Evolutionary conservation across 2,888 invertebrate species (phyloP), one percentile per base, ranked within the genome.

Genomic region (Xylota segnis): DNA sequence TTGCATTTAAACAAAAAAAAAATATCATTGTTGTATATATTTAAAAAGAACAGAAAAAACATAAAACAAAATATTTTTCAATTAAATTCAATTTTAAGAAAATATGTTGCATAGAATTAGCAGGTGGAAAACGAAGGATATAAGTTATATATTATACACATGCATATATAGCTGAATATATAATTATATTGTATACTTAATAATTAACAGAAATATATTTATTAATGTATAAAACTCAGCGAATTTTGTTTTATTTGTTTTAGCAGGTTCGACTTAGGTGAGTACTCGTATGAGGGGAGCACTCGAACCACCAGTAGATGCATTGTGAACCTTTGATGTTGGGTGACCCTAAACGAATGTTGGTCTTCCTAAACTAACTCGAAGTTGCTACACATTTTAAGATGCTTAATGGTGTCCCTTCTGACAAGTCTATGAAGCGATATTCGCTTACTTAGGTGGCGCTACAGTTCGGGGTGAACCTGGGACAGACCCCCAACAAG

Each of bases 151-250:
- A 81, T 54, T 65, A 59, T 81, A 84, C 75, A 81, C 63, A 79
- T 50, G 74, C 74, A 84, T 82, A 82, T 71, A 86, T 86, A 86
- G 86, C 86, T 86, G 86, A 86, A 86, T 76, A 86, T 76, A 86
- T 82, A 77, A 76, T 66, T 86, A 86, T 82, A 82, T 81, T 86
- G 82, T 86, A 86, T 82, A 86, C 76, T 82, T 76, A 82, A 72
- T 72, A 74, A 82, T 77, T 82, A 82, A 86, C 54, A 76, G 59
- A 86, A 86, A 86, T 86, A 86, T 86, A 86, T 86, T 86, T 86
- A 86, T 86, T 86, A 86, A 86, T 86, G 86, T 86, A 86, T 50
- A 68, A 86, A 77, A 76, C 27, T 32, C 9, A 10, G 23, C n/a
- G n/a, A 63, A 10, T 27, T 40, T 16, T 54, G 5, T 45, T 61